Base-by-base conservation (phyloP, 2,797 vertebrate species). In the Dendrocincla tyrannina region DNA sequence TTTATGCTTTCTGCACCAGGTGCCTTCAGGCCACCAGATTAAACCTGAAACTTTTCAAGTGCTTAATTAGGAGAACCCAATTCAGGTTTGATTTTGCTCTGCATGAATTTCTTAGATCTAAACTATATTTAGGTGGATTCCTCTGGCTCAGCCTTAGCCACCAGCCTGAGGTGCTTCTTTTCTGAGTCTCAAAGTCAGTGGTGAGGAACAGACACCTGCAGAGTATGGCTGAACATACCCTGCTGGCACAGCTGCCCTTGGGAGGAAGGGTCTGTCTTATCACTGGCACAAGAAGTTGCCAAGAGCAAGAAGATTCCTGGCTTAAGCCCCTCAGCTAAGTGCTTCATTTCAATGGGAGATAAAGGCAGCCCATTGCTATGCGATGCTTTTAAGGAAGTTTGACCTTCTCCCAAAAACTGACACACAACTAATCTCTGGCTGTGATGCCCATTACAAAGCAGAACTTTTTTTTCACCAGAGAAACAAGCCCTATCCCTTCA, bases 401-500 rank as follows among this genome's bases (percentile, higher is more conserved):
- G 47, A 88, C 62, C 58, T 56, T 87, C 79, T 92, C 67, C 35
- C 24, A 1, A 63, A 82, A 88, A 52, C 1, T 74, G 41, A 52
- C 25, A 70, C 53, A 28, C 23, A 69, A 18, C 28, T 91, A 58
- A 63, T 8, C 47, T 82, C 70, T 82, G 72, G 59, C 39, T 87
- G 59, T 58, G 67, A 56, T 55, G 28, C 32, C 63, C 30, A 37
- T 35, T 49, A 64, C 67, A 90, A 93, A 78, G 50, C 23, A 72
- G n/a, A 86, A 55, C 11, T 50, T 46, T 25, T 25, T 47, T 23
- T 81, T 73, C 50, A 62, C 10, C 18, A 76, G 10, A 77, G 44
- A 79, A 91, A 79, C n/a, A 89, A 94, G 67, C 27, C 46, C 62
- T 75, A 42, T 32, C 32, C 4, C 47, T 86, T 83, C 47, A 41